These are phyloP conservation scores for Myoxocephalus aenaeus DNA, from an alignment of 2,797 vertebrate genomes.

Conservation along the genomic window DNA sequence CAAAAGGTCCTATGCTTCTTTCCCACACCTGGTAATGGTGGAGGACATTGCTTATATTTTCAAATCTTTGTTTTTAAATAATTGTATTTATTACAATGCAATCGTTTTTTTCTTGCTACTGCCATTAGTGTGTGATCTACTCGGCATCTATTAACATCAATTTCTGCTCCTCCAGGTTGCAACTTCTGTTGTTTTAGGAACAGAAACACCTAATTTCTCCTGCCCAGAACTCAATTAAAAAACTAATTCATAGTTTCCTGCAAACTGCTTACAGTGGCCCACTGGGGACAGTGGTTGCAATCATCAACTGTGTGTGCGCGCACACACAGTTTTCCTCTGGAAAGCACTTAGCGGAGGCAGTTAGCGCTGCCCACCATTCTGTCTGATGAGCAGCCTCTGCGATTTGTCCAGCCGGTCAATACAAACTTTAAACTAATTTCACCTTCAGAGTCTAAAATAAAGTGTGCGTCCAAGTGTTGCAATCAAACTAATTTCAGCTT, in stretches of 20 bases:
- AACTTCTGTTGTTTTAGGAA: slow-evolving; percentile 24
- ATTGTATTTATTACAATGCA: not conserved
- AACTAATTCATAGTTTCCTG: slow-evolving; percentile 5
- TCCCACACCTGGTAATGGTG: not conserved
- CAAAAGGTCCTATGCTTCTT: not conserved
- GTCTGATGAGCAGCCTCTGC: not conserved
- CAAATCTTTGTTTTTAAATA: not conserved
- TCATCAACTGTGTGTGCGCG: no score
- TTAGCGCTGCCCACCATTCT: not conserved
- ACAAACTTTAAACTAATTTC: slow-evolving; percentile 1
- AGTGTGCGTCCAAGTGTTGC: not conserved
- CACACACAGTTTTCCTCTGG: not conserved
- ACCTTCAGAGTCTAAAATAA: not conserved
- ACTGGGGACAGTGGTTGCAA: not conserved
- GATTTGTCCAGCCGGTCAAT: slow-evolving; percentile 8
- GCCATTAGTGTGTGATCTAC: not conserved
- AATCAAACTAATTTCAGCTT: not conserved
- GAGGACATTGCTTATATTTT: not conserved
- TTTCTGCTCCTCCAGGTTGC: slow-evolving; percentile 9
- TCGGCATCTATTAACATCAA: slow-evolving; percentile 11
- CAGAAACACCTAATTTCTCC: slow-evolving; percentile 17
- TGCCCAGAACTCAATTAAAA: slow-evolving; percentile 16
- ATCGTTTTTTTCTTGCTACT: not conserved
- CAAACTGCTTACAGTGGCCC: not conserved
- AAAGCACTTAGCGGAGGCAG: not conserved